Percentiles rank a stretch among this genome's conserved stretches.
These are phyloP conservation scores for Cairina moschata DNA, from an alignment of 2,113 vertebrate genomes.

Conservation along the genomic window DNA sequence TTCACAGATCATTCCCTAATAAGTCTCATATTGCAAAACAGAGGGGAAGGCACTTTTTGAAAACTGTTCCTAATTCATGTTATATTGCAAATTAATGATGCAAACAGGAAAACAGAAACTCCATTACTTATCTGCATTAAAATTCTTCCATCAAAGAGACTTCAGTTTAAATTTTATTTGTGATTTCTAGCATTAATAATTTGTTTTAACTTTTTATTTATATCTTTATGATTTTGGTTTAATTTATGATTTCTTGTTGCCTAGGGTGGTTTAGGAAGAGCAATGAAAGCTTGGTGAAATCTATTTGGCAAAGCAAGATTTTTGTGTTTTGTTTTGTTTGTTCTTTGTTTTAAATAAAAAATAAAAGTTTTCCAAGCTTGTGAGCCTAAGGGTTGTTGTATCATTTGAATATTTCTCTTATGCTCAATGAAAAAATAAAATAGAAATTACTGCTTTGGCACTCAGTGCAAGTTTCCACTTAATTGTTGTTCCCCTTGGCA, in stretches of 20 bases:
- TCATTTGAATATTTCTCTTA: constrained; percentile 41
- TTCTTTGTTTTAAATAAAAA: not conserved
- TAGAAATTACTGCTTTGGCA: constrained; percentile 28
- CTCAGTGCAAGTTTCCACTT: not conserved
- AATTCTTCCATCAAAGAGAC: not conserved
- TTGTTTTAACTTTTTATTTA: not conserved
- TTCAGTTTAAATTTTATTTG: not conserved
- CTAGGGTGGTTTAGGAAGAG: not conserved
- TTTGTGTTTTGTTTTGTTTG: not conserved
- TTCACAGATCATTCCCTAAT: constrained; percentile 33
- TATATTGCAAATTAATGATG: constrained; percentile 48
- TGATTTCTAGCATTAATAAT: not conserved
- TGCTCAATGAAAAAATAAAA: not conserved
- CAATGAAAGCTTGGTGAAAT: constrained; percentile 5
- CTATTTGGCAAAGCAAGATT: constrained; percentile 1
- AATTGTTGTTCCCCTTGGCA: constrained; percentile 36
- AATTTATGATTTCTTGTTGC: not conserved
- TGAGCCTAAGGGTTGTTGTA: constrained; percentile 32
- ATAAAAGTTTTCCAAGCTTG: constrained; percentile 21
- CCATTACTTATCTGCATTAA: not conserved
- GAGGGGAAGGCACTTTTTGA: not conserved
- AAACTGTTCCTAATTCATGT: constrained; percentile 27
- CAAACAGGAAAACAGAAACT: constrained; percentile 37
- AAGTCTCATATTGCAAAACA: constrained; percentile 28
- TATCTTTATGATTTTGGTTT: not conserved